Evolutionary conservation across 2,113 vertebrate species (phyloP).

Genomic region (Corynorhinus townsendii): DNA sequence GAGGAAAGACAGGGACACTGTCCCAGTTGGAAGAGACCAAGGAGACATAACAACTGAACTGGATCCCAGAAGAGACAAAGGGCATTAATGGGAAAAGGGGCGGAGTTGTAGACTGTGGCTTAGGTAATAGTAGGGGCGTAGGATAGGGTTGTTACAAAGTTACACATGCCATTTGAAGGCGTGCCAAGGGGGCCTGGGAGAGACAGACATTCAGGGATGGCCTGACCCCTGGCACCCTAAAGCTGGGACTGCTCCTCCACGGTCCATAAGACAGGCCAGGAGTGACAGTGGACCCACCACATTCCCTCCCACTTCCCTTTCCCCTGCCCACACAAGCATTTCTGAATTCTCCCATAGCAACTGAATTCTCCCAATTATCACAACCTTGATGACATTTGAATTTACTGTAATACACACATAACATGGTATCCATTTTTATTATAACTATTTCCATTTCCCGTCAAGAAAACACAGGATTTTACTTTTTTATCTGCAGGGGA

Average conservation of each 20-base stretch:
- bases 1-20: not conserved
- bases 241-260: too few species aligned
- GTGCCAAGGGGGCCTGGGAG: not conserved
- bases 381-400: not conserved
- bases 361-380: not conserved
- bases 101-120: not conserved
- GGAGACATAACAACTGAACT: not conserved
- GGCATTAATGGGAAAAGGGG: not conserved
- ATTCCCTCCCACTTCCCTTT: not conserved
- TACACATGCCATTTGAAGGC: not conserved
- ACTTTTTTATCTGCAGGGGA: not conserved
- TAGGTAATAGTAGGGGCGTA: not conserved
- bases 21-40: not conserved
- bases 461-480: not conserved
- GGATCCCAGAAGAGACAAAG: not conserved
- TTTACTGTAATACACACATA: not conserved
- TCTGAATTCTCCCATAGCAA: not conserved
- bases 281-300: not conserved
- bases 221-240: not conserved
- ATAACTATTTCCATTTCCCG: slow-evolving; percentile 6
- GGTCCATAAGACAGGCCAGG: too few species aligned
- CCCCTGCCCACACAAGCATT: not conserved
- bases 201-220: not conserved
- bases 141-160: not conserved
- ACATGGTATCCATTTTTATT: not conserved